Evolutionary conservation across 2,888 invertebrate genomes (phyloP).

Genomic region (Carterocephalus palaemon): DNA sequence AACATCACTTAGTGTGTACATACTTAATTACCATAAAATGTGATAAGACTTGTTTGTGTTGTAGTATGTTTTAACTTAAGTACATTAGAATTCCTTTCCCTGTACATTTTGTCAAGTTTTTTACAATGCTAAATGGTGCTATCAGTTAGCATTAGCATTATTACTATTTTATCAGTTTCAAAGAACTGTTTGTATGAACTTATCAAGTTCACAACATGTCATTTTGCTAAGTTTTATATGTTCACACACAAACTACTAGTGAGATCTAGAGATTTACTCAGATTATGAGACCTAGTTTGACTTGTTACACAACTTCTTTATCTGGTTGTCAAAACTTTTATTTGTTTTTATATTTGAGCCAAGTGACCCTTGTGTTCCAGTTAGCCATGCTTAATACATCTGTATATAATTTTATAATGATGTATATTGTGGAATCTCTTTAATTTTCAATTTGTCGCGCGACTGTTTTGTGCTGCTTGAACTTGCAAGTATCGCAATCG

Average conservation of each 20-base stretch:
- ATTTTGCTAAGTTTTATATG: conserved; percentile 13
- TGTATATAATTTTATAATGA: conserved; percentile 68
- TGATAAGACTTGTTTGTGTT: conserved; percentile 50
- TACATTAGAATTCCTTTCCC: conserved; percentile 36
- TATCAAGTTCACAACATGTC: conserved; percentile 15
- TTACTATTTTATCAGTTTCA: conserved; percentile 30
- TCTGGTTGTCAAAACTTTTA: too few species aligned
- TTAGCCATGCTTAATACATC: conserved; percentile 52
- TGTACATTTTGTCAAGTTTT: conserved; percentile 37
- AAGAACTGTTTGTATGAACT: conserved; percentile 20
- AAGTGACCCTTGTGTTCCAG: too few species aligned
- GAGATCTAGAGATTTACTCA: too few species aligned
- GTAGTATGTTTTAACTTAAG: conserved; percentile 40
- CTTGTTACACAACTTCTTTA: too few species aligned
- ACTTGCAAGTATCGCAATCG: conserved; percentile 62
- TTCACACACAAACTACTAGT: conserved; percentile 15
- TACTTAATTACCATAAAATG: conserved; percentile 50
- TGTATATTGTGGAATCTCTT: conserved; percentile 76
- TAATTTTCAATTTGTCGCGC: conserved; percentile 66
- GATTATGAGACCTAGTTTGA: too few species aligned
- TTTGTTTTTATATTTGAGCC: too few species aligned
- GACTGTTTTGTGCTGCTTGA: conserved; percentile 66
- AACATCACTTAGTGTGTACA: conserved; percentile 39
- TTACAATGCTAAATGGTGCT: conserved; percentile 47
- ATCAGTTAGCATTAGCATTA: conserved; percentile 40